phyloP scores from a whole-genome alignment of 1,140 invertebrate species.

The Uloborus diversus region DNA sequence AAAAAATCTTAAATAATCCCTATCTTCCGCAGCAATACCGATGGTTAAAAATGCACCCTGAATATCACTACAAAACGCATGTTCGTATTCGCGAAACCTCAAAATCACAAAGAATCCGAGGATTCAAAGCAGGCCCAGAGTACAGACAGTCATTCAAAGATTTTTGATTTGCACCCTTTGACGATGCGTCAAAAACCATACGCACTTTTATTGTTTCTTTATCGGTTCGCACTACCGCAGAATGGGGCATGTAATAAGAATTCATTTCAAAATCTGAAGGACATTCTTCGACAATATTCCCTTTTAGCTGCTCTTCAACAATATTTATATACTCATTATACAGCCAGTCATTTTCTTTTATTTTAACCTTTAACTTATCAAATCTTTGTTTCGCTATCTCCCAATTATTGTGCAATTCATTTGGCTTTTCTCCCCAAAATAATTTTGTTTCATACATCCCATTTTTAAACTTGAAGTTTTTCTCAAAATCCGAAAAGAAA shows the following conservation, averaged over 20 bases:
- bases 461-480: too few species aligned
- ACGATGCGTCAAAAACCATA: slow-evolving; percentile 5
- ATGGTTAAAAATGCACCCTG: slow-evolving; percentile 2
- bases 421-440: too few species aligned
- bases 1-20: slow-evolving; percentile 3
- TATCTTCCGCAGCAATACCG: slow-evolving; percentile 11
- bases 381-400: not conserved
- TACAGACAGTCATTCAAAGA: slow-evolving; percentile 32
- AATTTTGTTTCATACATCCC: too few species aligned
- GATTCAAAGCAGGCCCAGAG: not conserved
- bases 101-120: slow-evolving; percentile 23
- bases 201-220: not conserved
- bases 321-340: slow-evolving; percentile 1
- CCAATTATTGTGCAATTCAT: not conserved
- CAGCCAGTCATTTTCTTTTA: not conserved
- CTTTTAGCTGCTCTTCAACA: not conserved
- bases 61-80: slow-evolving; percentile 8
- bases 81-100: slow-evolving; percentile 5
- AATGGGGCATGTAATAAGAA: slow-evolving; percentile 19
- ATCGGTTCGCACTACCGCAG: not conserved
- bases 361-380: not conserved
- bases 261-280: not conserved
- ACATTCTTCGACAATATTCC: not conserved
- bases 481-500: too few species aligned
- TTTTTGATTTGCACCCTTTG: slow-evolving; percentile 1